A percentile compares a stretch with the other conserved stretches of the same genome.
phyloP scores from a whole-genome alignment of 2,113 vertebrate genomes.

The Ptyas mucosa region DNA sequence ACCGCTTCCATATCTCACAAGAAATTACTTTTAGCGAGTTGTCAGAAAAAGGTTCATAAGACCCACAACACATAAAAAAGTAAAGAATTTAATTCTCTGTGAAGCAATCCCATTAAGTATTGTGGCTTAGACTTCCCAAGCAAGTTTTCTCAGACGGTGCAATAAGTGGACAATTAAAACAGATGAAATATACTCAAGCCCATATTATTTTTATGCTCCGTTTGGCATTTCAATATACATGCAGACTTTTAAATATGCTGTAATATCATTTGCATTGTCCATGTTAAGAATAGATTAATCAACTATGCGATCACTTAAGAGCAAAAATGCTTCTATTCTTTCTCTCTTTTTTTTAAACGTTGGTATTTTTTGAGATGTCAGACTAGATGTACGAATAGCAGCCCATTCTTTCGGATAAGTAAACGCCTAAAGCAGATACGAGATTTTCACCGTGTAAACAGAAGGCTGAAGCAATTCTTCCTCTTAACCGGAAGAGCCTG shows the following conservation, averaged over 20 bases:
- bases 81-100: not conserved
- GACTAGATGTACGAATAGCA: not conserved
- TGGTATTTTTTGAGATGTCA: not conserved
- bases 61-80: not conserved
- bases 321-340: not conserved
- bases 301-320: no score
- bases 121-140: not conserved
- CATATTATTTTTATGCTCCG: not conserved
- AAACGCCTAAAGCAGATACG: not conserved
- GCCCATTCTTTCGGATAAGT: not conserved
- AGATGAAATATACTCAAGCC: not conserved
- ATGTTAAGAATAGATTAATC: not conserved
- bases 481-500: not conserved
- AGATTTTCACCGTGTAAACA: not conserved
- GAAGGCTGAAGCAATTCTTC: not conserved
- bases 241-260: not conserved
- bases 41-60: not conserved
- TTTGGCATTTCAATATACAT: not conserved
- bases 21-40: not conserved
- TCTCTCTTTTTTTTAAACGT: not conserved
- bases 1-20: not conserved
- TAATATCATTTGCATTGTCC: not conserved
- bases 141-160: not conserved
- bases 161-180: not conserved
- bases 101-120: not conserved